Evolutionary conservation across 1,140 invertebrate species (phyloP).

Genomic region (Phortica variegata): DNA sequence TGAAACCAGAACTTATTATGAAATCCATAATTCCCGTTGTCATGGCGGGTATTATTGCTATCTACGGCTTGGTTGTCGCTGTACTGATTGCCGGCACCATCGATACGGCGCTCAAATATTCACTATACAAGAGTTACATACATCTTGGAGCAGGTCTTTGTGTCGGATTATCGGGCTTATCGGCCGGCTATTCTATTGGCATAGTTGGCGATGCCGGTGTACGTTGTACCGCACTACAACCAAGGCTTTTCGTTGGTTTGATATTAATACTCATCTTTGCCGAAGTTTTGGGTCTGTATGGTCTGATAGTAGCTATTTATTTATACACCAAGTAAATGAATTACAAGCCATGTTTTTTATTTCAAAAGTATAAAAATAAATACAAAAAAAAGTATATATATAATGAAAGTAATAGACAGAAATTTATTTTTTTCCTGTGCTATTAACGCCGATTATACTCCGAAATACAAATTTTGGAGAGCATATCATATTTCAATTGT

Average conservation of each 20-base stretch:
- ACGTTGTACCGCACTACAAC: conserved; percentile 87
- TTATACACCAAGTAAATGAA: too few species aligned
- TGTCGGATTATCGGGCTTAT: conserved; percentile 85
- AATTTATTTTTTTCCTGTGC: too few species aligned
- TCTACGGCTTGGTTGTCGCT: conserved; percentile 88
- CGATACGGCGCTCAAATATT: too few species aligned
- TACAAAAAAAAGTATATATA: too few species aligned
- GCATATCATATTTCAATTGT: conserved; percentile 14
- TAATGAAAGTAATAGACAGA: too few species aligned
- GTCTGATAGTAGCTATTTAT: too few species aligned
- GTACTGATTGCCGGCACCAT: conserved; percentile 84
- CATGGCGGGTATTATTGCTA: conserved; percentile 44
- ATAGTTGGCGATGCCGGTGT: conserved; percentile 91
- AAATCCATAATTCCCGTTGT: conserved; percentile 7
- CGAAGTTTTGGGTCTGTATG: conserved; percentile 54
- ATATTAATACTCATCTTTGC: conserved; percentile 94
- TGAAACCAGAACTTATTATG: conserved; percentile 6
- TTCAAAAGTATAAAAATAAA: too few species aligned
- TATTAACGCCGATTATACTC: conserved; percentile 5
- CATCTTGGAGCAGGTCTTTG: conserved; percentile 85
- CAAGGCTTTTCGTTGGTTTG: conserved; percentile 86
- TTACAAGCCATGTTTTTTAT: too few species aligned
- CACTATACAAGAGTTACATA: conserved; percentile 80
- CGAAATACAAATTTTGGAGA: conserved; percentile 18
- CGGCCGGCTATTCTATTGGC: conserved; percentile 86